Conservation (phyloP, 2,113 vertebrate genomes). For the Spheniscus mendiculus region DNA sequence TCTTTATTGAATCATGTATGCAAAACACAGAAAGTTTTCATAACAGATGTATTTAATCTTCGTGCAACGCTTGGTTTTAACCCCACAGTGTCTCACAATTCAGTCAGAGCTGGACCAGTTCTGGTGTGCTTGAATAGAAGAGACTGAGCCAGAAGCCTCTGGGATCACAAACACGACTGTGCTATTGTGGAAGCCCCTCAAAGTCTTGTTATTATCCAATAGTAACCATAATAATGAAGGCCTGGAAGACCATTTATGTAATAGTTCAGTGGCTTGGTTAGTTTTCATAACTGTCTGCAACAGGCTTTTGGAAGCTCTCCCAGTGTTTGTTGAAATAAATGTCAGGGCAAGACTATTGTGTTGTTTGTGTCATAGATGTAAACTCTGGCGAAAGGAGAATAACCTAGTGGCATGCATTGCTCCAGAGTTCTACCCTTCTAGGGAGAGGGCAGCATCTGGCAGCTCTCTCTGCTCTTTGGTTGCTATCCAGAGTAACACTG, state of each 20-base stretch:
- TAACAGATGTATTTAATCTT: conserved; percentile 50
- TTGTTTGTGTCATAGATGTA: neutral
- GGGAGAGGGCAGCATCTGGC: neutral
- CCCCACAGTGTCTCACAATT: neutral
- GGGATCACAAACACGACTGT: neutral
- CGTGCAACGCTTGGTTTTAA: conserved; percentile 26
- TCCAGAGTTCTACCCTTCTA: neutral
- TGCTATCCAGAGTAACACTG: neutral
- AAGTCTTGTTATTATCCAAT: neutral
- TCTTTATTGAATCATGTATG: conserved; percentile 45
- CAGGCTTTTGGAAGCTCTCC: conserved; percentile 8
- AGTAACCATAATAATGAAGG: neutral
- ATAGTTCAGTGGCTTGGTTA: neutral
- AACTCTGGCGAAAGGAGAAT: neutral
- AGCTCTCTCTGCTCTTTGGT: neutral
- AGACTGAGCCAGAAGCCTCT: neutral
- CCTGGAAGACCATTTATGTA: conserved; percentile 5
- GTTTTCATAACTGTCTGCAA: neutral
- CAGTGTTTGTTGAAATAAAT: neutral
- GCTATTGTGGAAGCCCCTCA: neutral
- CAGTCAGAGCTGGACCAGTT: neutral
- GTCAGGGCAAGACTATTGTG: neutral
- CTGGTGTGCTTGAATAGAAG: neutral
- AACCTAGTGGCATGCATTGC: neutral
- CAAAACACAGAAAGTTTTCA: conserved; percentile 42